phyloP scores from a whole-genome alignment of 2,888 invertebrate species.

The Meghimatium bilineatum region DNA sequence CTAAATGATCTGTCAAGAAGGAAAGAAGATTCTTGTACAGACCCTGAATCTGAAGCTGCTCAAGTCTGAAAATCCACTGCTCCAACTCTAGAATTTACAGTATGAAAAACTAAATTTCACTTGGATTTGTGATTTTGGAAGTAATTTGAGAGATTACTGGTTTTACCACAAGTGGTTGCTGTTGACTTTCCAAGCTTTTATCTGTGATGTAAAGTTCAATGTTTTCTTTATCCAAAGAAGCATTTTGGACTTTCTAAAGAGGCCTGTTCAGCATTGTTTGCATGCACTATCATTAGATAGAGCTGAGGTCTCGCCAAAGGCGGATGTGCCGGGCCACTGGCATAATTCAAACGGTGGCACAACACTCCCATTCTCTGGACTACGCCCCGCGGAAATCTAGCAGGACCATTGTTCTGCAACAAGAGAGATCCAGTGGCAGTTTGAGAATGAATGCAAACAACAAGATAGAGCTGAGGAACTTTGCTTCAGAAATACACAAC shows the following conservation, averaged over 20 bases:
- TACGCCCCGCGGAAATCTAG: too few relatives aligned
- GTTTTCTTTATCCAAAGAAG: neutral
- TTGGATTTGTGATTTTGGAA: neutral
- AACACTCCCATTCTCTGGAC: too few relatives aligned
- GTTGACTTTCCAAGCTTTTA: constrained; percentile 19
- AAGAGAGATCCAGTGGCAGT: too few relatives aligned
- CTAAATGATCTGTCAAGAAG: constrained; percentile 56
- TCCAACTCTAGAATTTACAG: neutral
- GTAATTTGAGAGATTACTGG: neutral
- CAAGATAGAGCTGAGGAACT: too few relatives aligned
- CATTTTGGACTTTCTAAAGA: neutral
- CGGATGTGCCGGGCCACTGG: too few relatives aligned
- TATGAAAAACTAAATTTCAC: neutral
- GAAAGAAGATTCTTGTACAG: constrained; percentile 19
- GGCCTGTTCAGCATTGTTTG: too few relatives aligned
- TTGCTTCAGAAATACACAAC: too few relatives aligned
- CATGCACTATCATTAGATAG: neutral
- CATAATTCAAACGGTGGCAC: too few relatives aligned
- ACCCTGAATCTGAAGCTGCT: constrained; percentile 61
- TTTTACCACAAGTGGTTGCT: neutral
- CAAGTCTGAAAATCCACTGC: constrained; percentile 53
- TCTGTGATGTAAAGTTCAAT: neutral
- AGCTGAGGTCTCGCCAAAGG: too few relatives aligned
- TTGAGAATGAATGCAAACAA: too few relatives aligned
- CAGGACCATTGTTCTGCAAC: too few relatives aligned